Percentiles rank a stretch among this genome's conserved stretches.
phyloP scores from a whole-genome alignment of 2,113 vertebrate genomes.

The Platysteira castanea region DNA sequence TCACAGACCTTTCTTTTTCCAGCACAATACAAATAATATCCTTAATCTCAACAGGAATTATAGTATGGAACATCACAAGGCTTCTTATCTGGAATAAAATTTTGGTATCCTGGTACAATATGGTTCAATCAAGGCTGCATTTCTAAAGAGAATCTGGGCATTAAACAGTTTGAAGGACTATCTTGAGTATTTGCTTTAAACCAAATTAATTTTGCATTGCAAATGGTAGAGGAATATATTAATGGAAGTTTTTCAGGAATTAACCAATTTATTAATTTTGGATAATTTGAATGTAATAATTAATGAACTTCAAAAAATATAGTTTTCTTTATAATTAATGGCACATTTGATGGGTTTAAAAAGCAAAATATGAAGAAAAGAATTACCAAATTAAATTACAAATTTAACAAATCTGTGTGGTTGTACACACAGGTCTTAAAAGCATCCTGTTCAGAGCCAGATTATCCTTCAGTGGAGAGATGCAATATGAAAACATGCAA shows the following conservation, averaged over 20 bases:
- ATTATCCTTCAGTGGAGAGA: background rate
- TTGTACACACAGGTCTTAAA: conserved; percentile 49
- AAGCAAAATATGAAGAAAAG: background rate
- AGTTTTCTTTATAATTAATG: background rate
- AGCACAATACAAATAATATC: background rate
- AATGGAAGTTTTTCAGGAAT: background rate
- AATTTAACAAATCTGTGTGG: background rate
- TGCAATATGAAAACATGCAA: background rate
- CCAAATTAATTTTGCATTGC: background rate
- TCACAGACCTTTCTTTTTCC: background rate
- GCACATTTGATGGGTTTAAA: background rate
- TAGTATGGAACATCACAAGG: background rate
- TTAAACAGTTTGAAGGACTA: background rate
- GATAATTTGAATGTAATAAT: background rate
- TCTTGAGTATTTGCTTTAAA: background rate
- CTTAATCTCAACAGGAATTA: background rate
- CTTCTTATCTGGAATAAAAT: background rate
- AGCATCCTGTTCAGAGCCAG: background rate
- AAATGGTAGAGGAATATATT: background rate
- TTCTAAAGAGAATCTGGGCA: background rate
- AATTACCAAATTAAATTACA: background rate
- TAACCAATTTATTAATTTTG: background rate
- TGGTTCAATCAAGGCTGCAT: background rate
- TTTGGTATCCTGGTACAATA: background rate
- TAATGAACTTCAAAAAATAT: background rate